These are phyloP conservation scores for Melanophora roralis DNA, from an alignment of 2,888 invertebrate genomes.

Conservation along the genomic window DNA sequence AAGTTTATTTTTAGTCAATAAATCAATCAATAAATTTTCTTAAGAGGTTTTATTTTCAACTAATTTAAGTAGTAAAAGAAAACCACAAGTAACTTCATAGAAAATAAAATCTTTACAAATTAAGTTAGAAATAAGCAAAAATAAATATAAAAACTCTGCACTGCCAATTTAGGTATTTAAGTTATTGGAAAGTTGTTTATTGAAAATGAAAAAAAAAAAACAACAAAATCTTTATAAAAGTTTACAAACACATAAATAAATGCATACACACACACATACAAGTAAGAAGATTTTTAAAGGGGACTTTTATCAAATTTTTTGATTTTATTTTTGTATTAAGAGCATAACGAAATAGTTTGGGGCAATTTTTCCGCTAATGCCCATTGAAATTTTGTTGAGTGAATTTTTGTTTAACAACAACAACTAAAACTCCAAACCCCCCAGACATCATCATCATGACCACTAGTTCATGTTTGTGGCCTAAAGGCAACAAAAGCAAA, in stretches of 20 bases:
- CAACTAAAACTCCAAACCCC: not conserved
- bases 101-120: not conserved
- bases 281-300: slow-evolving; percentile 2
- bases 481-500: slow-evolving; percentile 6
- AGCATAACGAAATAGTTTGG: not conserved
- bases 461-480: not conserved
- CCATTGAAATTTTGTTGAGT: not conserved
- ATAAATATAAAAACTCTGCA: slow-evolving; percentile 15
- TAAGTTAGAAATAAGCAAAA: slow-evolving; percentile 14
- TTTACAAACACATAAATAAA: not conserved
- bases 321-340: no score
- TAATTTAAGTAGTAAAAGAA: not conserved
- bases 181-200: not conserved
- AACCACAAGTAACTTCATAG: not conserved
- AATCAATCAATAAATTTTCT: not conserved
- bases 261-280: not conserved
- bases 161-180: slow-evolving; percentile 52
- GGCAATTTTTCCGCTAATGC: not conserved
- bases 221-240: no score
- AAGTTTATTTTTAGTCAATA: no score
- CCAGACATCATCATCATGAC: not conserved
- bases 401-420: not conserved
- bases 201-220: not conserved
- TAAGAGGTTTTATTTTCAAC: not conserved
- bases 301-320: not conserved